Base-by-base conservation (phyloP, 1,140 invertebrate species). In the Psix sp. region DNA sequence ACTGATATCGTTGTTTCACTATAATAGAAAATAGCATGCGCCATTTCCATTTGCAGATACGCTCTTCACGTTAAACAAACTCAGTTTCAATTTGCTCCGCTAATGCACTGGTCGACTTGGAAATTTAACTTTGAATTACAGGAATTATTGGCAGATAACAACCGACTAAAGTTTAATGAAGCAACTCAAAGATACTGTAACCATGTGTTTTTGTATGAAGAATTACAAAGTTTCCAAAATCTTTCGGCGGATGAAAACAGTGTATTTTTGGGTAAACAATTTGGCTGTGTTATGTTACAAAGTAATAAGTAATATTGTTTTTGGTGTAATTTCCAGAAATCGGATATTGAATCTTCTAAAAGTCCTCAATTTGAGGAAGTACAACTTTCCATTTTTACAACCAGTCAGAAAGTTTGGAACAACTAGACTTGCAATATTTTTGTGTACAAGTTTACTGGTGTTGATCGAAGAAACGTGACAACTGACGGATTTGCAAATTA, bases 11-110 rank as follows among this genome's bases (percentile, higher is more conserved):
- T 63, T 72, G 68, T 72, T 63, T 63, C 59, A 59, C 51, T 40
- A 65, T 72, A 63, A 72, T 72, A 59, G 59, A 72, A 62, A 72
- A 72, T 65, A 71, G 49, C 56, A 71, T 49, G 57, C 67, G 57
- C 65, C 48, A 60, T 60, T 70, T 60, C 42, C 48, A 70, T 70
- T 70, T n/a, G 18, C 46, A 43, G 54, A 59, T 39, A 59, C 39
- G 52, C 26, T 43, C 26, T 39, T 59, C 52, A 59, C 31, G 51
- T 16, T 17, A 54, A 60, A 70, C 48, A 52, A 46, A 70, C 54
- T 70, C 48, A 33, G 35, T 70, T 70, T 70, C 65, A 54, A 60
- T 60, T 60, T 60, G 51, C 45, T 21, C 49, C 26, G 38, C 36
- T 67, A 59, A 68, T 57, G 52, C 42, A 66, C 31, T 26, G 49